Evolutionary conservation across 2,797 vertebrate species (phyloP), one percentile per base, ranked within the genome.

Genomic region (Melanotaenia boesemani): DNA sequence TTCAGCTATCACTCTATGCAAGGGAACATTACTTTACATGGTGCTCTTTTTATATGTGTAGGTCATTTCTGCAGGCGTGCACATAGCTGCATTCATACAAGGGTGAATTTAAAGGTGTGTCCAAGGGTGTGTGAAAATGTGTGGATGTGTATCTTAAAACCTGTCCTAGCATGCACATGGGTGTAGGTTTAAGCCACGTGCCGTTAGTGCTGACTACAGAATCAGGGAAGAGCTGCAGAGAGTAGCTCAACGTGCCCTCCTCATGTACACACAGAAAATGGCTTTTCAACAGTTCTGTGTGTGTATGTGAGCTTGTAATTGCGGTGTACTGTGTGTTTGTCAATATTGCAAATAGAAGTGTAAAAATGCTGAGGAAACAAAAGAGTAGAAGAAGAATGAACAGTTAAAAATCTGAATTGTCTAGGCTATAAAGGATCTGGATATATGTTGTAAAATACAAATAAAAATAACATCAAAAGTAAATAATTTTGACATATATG

Each of bases 181-280:
- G 63, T 86, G 66, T 70, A 74, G 81, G 68, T 84, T 80, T 76
- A 72, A 77, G 77, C 85, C 86, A 91, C 75, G 86, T 88, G 88
- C 77, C 16, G 0, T 77, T 82, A 78, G 76, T 89, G 91, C 89
- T 88, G 86, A 93, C 88, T 86, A 77, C 75, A 76, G 70, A 81
- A 65, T 76, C 72, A 34, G 81, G 60, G 75, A 67, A 81, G 80
- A 77, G 74, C 87, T 77, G 80, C 90, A 90, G 86, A 39, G 73
- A 77, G 71, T 82, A 85, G 70, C 64, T 85, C 77, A 75, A 72
- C 52, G 39, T 89, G 86, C 74, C 72, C 73, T 80, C 71, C 46
- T 82, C 76, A 82, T 85, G 80, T 82, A 84, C 68, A 39, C 62
- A 48, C 64, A 76, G 72, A 83, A 86, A 88, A 80, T 70, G 56